Evolutionary conservation across 2,113 vertebrate genomes (phyloP).

Genomic region (Rhinoderma darwinii): DNA sequence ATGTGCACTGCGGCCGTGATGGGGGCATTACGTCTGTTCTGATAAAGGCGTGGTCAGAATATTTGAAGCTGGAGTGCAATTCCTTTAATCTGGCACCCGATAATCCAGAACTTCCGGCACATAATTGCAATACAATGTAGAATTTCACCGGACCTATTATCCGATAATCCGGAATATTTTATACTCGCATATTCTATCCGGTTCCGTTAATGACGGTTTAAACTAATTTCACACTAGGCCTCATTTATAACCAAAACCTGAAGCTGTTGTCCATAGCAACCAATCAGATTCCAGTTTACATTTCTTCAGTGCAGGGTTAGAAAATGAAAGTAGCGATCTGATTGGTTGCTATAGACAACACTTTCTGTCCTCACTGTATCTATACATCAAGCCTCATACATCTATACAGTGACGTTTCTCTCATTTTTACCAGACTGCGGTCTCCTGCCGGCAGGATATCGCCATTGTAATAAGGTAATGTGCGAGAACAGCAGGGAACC

Average conservation of each 20-base stretch:
- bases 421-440: background rate
- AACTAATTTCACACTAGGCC: background rate
- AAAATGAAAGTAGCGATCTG: background rate
- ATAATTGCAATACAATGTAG: no score
- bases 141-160: no score
- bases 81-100: no score
- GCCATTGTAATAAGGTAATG: background rate
- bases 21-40: no score
- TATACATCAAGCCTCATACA: background rate
- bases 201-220: no score
- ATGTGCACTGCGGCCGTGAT: no score
- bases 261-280: background rate
- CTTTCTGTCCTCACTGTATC: background rate
- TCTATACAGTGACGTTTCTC: background rate
- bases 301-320: background rate
- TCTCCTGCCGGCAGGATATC: background rate
- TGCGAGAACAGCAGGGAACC: background rate
- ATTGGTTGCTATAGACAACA: background rate
- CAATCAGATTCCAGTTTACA: background rate
- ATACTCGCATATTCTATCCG: no score
- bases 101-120: no score
- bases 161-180: no score
- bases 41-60: no score
- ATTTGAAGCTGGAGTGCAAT: no score
- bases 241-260: background rate